Base-by-base conservation (phyloP, 2,888 invertebrate genomes). In the Pyrochroa serraticornis region DNA sequence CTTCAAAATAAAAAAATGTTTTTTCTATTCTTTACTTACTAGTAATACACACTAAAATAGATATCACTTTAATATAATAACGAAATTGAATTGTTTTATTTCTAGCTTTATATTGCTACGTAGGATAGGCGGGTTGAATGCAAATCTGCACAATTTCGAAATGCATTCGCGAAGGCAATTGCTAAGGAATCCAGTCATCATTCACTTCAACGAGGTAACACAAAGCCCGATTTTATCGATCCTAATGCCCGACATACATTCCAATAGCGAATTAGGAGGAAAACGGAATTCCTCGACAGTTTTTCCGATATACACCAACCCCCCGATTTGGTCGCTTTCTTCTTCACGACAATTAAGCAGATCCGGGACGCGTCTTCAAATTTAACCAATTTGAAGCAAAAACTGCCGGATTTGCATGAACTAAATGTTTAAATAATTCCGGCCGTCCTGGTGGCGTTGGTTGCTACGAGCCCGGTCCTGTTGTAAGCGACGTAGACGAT, bases 401-500 rank as follows among this genome's bases (percentile, higher is more conserved):
- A 57, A 55, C 64, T 60, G 50, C 59, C 58, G 62, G 63, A 64
- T 68, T 66, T 62, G 61, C 64, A 60, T 60, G 56, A 61, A 60
- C 60, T 64, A 65, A 67, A 65, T 66, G 66, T 65, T 66, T 64
- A 68, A 65, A 68, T 68, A 68, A 68, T 66, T 49, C 60, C 30
- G 36, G 58, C 38, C 47, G 32, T 58, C 52, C 51, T 49, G 59
- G 63, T 54, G 63, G 58, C 22, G 22, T 5, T 22, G 22, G 22
- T 5, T 22, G 22, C 22, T 5, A 22, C 62, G 61, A 61, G 56
- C 55, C 56, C 50, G 52, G 39, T 39, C 45, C 41, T 54, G 54
- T 59, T 51, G 52, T 53, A 63, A 58, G 54, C 51, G 53, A n/a
- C 43, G 43, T 7, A 13, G 9, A 44, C 44, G 48, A 38, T 13